Conservation (phyloP, 2,888 invertebrate species). For the Meteorus cinctellus region DNA sequence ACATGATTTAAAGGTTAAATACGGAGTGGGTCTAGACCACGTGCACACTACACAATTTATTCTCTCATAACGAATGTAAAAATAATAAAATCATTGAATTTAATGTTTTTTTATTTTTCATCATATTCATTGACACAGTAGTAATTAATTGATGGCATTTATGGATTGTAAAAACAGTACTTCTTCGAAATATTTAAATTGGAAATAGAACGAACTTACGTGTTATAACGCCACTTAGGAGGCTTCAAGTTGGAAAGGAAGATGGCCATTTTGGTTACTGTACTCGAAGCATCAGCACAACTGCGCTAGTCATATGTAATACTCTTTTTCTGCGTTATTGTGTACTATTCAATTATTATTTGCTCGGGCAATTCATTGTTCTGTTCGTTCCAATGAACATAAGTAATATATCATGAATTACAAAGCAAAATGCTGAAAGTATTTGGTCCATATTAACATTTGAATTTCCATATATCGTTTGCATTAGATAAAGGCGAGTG, state of each 20-base stretch:
- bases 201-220: slow-evolving; percentile 76
- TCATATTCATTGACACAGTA: background rate
- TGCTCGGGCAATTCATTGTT: no score
- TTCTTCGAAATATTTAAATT: slow-evolving; percentile 45
- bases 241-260: slow-evolving; percentile 69
- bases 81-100: no score
- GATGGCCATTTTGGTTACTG: slow-evolving; percentile 41
- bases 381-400: no score
- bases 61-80: no score
- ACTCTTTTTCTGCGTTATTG: background rate
- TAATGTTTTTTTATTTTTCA: no score
- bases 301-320: background rate
- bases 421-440: no score
- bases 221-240: slow-evolving; percentile 86
- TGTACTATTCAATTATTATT: no score
- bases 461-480: no score
- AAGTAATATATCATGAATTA: no score
- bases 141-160: background rate
- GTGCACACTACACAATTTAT: slow-evolving; percentile 33
- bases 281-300: background rate
- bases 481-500: no score
- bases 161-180: slow-evolving; percentile 56
- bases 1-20: background rate
- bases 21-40: slow-evolving; percentile 32
- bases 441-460: no score